Base-by-base conservation (phyloP, 30 jellyfish, hydroid and myxozoan species). In the Turritopsis rubra region DNA sequence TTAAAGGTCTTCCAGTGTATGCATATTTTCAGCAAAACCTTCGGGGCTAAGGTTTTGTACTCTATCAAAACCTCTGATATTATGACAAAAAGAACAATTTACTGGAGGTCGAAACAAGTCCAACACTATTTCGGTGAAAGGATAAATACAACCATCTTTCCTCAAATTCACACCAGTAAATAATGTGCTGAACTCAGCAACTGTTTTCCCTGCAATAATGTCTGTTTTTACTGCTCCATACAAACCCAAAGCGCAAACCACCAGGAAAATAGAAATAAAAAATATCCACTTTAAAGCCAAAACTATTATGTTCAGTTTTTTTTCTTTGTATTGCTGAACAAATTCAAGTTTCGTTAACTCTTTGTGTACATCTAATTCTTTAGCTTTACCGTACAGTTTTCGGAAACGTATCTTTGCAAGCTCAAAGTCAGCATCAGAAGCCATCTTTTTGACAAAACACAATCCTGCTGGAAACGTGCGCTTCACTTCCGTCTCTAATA, bases 91-190 rank as follows among this genome's bases (percentile, higher is more conserved):
- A 28, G 86, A 31, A 84, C 97, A 91, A 53, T 91, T 94, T 29
- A 29, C 86, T 0, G 97, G 97, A 17, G 97, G 97, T 52, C 97
- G 71, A 71, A 91, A 91, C 65, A 84, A 9, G 53, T 91, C 97
- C 76, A 91, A 65, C 84, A 86, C 74, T 1, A 72, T 28, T 66
- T 91, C 97, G 7, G 89, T 52, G 22, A 84, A 66, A 25, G 96
- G 94, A 18, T 84, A 20, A 23, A 91, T 54, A 76, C 97, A 91
- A 0, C 30, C 71, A 71, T 91, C 97, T 41, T 73, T 65, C 1
- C 83, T 88, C 24, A 91, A 81, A 66, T 91, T 96, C 52, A 78
- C 52, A 23, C 53, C 65, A 25, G 90, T 71, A 29, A 79, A 53
- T 22, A 31, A 28, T 16, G 95, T 91, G 77, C 84, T 82, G 21